Evolutionary conservation across 2,888 invertebrate species (phyloP).

Genomic region (Aporophyla nigra): DNA sequence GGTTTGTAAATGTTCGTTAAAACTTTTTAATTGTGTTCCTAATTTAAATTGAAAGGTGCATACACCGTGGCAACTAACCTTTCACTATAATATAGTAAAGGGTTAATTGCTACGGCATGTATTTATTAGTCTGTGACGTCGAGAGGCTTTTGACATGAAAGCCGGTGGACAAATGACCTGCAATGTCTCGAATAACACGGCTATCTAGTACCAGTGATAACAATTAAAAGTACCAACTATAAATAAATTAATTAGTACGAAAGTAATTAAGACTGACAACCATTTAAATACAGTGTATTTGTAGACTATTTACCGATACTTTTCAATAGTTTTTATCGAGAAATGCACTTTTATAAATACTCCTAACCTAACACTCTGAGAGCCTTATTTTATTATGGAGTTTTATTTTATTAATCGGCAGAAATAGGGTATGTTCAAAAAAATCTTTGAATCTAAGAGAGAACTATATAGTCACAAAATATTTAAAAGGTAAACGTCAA

Average conservation of each 20-base stretch:
- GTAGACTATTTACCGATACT: too few species aligned
- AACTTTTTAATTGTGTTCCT: slow-evolving; percentile 52
- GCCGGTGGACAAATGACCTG: not conserved
- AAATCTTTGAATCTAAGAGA: too few species aligned
- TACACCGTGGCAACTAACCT: not conserved
- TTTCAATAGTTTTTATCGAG: not conserved
- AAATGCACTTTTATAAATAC: not conserved
- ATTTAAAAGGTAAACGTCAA: not conserved
- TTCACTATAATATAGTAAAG: not conserved
- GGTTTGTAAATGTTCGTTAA: slow-evolving; percentile 25
- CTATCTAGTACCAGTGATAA: not conserved
- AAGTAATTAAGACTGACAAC: not conserved
- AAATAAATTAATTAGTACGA: not conserved
- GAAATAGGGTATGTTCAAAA: not conserved
- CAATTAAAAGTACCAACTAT: not conserved
- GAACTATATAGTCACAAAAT: not conserved
- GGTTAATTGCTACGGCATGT: not conserved
- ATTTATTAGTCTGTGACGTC: not conserved
- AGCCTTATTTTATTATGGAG: not conserved
- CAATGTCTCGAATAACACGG: not conserved
- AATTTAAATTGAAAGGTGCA: slow-evolving; percentile 23
- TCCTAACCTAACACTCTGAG: not conserved
- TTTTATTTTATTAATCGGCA: not conserved
- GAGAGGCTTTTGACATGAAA: not conserved
- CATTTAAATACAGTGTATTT: not conserved